Percentiles rank a stretch among this genome's conserved stretches.
Evolutionary conservation across 1,140 invertebrate genomes (phyloP).

Genomic region (Charaxes varanes): DNA sequence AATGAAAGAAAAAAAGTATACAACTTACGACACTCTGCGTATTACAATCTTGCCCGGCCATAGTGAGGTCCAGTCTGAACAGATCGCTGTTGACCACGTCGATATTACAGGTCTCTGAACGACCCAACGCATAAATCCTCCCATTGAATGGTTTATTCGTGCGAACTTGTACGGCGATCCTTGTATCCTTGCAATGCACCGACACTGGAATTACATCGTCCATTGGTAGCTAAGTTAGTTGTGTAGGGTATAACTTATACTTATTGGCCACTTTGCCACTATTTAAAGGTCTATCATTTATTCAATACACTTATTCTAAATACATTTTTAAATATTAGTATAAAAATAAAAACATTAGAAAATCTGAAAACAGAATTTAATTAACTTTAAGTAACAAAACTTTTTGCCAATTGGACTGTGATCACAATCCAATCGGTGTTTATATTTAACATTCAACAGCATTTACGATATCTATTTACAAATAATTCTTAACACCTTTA

Average conservation of each 20-base stretch:
- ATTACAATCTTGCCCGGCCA: constrained; percentile 95
- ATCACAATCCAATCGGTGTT: no score
- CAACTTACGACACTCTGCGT: constrained; percentile 90
- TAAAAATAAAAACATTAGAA: no score
- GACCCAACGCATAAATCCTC: constrained; percentile 92
- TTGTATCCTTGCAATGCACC: constrained; percentile 95
- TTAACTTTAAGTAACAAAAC: no score
- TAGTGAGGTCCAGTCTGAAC: constrained; percentile 93
- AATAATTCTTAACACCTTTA: no score
- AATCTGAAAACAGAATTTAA: no score
- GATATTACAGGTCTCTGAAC: constrained; percentile 95
- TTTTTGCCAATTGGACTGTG: no score
- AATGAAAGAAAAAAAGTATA: constrained; percentile 2
- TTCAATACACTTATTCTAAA: no score
- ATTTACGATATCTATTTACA: no score
- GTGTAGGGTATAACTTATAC: constrained; percentile 4
- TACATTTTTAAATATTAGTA: no score
- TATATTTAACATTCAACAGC: no score
- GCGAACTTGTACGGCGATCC: constrained; percentile 92
- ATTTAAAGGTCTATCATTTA: no score
- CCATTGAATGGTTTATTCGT: constrained; percentile 96
- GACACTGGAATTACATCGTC: constrained; percentile 79
- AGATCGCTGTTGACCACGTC: constrained; percentile 94
- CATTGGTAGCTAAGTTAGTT: constrained; percentile 1
- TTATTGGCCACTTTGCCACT: no score